Percentiles rank a stretch among this genome's conserved stretches.
phyloP scores from a whole-genome alignment of 2,888 invertebrate species.

The Ormyrus nitidulus region DNA sequence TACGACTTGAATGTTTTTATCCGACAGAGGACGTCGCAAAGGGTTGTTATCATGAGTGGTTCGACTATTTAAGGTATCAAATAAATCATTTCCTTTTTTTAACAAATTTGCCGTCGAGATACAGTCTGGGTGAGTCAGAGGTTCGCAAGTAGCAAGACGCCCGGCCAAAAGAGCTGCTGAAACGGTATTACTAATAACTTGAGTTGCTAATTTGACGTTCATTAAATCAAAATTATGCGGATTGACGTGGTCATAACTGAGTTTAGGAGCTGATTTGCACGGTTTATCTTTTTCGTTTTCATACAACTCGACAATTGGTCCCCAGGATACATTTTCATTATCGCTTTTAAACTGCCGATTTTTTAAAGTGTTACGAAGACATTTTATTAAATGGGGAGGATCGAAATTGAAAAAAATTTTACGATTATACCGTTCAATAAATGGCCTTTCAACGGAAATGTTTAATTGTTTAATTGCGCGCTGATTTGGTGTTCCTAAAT shows the following conservation, averaged over 20 bases:
- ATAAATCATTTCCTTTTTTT: conserved; percentile 12
- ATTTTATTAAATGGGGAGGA: too few relatives aligned
- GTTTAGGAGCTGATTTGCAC: conserved; percentile 55
- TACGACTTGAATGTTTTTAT: too few relatives aligned
- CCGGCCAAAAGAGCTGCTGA: conserved; percentile 58
- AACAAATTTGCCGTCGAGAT: conserved; percentile 60
- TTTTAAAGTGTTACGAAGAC: background rate
- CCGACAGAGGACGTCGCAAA: too few relatives aligned
- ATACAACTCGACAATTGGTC: background rate
- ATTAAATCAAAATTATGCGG: conserved; percentile 61
- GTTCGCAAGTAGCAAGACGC: conserved; percentile 47
- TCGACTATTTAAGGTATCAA: too few relatives aligned
- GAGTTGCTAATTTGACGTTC: conserved; percentile 59
- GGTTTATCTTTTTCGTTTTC: conserved; percentile 39
- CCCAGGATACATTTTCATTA: conserved; percentile 6
- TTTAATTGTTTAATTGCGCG: too few relatives aligned
- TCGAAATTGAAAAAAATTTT: too few relatives aligned
- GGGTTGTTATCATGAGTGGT: too few relatives aligned
- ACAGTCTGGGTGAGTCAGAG: conserved; percentile 48
- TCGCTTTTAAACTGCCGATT: background rate
- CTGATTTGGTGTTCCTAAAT: too few relatives aligned
- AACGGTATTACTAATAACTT: conserved; percentile 62
- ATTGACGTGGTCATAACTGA: conserved; percentile 16
- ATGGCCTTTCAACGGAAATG: too few relatives aligned
- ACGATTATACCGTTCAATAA: too few relatives aligned